phyloP scores from a whole-genome alignment of 2,888 invertebrate genomes.

The Drosophila mayaguana region DNA sequence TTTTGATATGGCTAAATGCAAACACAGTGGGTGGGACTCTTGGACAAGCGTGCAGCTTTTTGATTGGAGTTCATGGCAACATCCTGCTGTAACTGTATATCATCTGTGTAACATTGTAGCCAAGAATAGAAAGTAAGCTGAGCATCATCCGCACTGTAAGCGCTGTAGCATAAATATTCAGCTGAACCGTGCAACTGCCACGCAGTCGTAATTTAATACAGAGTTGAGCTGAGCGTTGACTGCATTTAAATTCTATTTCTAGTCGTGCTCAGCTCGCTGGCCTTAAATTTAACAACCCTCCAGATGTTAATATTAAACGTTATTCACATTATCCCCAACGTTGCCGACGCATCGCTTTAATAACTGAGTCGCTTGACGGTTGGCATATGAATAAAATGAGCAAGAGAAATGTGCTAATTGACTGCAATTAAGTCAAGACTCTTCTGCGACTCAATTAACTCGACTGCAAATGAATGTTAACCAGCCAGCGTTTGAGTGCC shows the following conservation, averaged over 20 bases:
- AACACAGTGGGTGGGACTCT: background rate
- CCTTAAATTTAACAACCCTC: background rate
- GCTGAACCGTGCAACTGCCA: background rate
- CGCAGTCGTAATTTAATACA: constrained; percentile 1
- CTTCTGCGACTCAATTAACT: constrained; percentile 43
- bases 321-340: constrained; percentile 29
- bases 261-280: background rate
- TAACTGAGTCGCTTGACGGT: constrained; percentile 22
- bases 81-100: constrained; percentile 15
- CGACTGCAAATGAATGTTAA: constrained; percentile 40
- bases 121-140: constrained; percentile 3
- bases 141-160: background rate
- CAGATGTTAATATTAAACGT: background rate
- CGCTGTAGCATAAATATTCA: constrained; percentile 3
- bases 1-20: constrained; percentile 25
- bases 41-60: background rate
- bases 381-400: constrained; percentile 32
- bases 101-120: background rate
- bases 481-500: constrained; percentile 12
- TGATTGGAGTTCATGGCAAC: constrained; percentile 3
- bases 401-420: constrained; percentile 43
- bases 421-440: constrained; percentile 61
- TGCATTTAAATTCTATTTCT: constrained; percentile 7
- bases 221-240: background rate
- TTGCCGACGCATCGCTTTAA: constrained; percentile 19